Conservation (phyloP, 2,888 invertebrate species). For the Vannuccia rotundouncinata region DNA sequence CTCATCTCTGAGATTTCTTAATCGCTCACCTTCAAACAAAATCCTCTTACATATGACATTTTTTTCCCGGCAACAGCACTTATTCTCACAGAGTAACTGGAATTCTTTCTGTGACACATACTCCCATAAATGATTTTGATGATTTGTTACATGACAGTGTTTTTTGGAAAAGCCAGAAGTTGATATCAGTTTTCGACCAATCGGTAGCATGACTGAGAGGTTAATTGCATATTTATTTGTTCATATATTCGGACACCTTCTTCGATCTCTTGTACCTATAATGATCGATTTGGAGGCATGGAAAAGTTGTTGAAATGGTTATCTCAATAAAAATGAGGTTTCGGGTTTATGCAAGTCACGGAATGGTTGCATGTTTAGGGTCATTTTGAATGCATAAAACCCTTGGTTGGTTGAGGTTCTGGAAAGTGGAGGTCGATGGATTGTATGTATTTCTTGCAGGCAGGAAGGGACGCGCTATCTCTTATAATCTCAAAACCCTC, state of each 20-base stretch:
- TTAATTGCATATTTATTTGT: background rate
- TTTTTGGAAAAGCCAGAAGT: background rate
- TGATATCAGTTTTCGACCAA: background rate
- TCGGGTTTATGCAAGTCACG: background rate
- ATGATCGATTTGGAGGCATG: background rate
- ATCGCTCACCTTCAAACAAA: too few species aligned
- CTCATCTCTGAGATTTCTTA: too few species aligned
- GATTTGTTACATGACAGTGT: background rate
- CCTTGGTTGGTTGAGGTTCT: background rate
- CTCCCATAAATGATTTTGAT: too few species aligned
- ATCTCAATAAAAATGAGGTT: background rate
- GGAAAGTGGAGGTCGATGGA: background rate
- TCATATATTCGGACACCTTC: background rate
- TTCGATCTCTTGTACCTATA: background rate
- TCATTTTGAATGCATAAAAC: background rate
- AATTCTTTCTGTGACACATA: too few species aligned
- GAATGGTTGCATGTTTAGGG: background rate
- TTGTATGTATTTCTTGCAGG: background rate
- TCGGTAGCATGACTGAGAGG: background rate
- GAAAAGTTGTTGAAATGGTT: background rate
- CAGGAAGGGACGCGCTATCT: background rate
- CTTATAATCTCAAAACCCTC: background rate
- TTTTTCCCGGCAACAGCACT: too few species aligned
- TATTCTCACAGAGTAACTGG: too few species aligned
- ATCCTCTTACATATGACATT: too few species aligned